Evolutionary conservation across 92 coral and sea anemone species (phyloP).

Genomic region (Zoanthus sansibaricus): DNA sequence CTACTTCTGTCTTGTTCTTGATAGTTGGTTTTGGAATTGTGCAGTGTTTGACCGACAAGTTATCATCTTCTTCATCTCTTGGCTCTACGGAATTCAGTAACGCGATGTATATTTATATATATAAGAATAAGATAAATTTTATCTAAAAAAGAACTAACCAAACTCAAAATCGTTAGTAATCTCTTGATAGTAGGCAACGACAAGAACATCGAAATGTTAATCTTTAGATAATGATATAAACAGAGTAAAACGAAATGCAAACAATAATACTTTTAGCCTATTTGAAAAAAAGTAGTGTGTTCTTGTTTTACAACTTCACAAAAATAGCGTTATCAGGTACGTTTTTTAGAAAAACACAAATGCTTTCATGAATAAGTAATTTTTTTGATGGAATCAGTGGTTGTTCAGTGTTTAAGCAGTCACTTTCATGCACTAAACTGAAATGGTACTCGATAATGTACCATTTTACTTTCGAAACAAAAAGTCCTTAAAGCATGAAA

Average conservation of each 20-base stretch:
- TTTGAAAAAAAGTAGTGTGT: background rate
- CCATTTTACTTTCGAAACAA: constrained; percentile 17
- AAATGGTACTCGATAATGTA: constrained; percentile 21
- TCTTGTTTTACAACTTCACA: too few relatives aligned
- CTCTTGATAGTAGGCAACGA: too few relatives aligned
- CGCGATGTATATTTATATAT: background rate
- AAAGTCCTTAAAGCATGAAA: constrained; percentile 26
- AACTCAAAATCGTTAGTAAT: background rate
- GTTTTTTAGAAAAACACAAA: too few relatives aligned
- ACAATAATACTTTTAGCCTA: background rate
- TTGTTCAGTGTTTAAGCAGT: background rate
- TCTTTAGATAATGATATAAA: too few relatives aligned
- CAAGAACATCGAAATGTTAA: too few relatives aligned
- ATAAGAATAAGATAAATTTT: background rate
- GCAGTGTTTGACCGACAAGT: constrained; percentile 42
- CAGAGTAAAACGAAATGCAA: background rate
- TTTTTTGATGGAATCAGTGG: too few relatives aligned
- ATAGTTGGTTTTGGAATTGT: constrained; percentile 2
- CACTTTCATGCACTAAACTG: background rate
- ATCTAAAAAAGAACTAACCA: background rate
- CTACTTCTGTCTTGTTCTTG: constrained; percentile 56
- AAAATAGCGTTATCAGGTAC: background rate
- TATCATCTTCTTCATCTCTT: background rate
- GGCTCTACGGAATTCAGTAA: constrained; percentile 14
- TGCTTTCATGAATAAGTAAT: too few relatives aligned